A percentile compares a stretch with the other conserved stretches of the same genome.
These are phyloP conservation scores for Seriola rivoliana DNA, from an alignment of 2,113 vertebrate species.

Conservation along the genomic window DNA sequence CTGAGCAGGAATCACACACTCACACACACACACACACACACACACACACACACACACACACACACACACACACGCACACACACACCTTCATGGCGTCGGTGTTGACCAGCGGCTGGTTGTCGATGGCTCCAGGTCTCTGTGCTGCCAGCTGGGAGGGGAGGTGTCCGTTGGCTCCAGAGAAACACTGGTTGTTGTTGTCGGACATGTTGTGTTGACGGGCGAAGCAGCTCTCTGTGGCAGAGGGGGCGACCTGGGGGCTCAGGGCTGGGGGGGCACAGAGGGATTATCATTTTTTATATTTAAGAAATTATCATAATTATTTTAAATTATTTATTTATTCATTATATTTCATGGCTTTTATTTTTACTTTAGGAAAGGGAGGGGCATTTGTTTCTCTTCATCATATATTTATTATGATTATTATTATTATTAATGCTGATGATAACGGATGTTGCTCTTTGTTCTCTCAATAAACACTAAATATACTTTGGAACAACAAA, in stretches of 20 bases:
- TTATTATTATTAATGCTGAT: too few relatives aligned
- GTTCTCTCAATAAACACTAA: too few relatives aligned
- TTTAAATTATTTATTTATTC: too few relatives aligned
- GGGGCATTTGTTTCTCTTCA: too few relatives aligned
- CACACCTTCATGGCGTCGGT: constrained; percentile 92
- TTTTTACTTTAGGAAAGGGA: too few relatives aligned
- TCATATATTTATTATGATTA: too few relatives aligned
- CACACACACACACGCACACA: background rate
- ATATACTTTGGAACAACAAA: too few relatives aligned
- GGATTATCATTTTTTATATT: too few relatives aligned
- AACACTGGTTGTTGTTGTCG: constrained; percentile 96
- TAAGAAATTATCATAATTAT: background rate
- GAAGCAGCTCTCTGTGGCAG: constrained; percentile 90
- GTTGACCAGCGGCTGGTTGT: constrained; percentile 95
- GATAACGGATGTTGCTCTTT: too few relatives aligned
- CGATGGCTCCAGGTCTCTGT: constrained; percentile 96
- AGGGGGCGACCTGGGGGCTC: constrained; percentile 86
- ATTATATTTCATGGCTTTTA: too few relatives aligned
- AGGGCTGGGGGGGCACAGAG: constrained; percentile 80
- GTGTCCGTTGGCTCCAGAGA: constrained; percentile 90
- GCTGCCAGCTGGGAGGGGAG: constrained; percentile 88
- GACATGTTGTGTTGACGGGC: constrained; percentile 92
- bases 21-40: background rate
- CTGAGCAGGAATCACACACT: too few relatives aligned
- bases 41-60: background rate